These are phyloP conservation scores for Timema cristinae DNA, from an alignment of 2,888 invertebrate species.

Conservation along the genomic window DNA sequence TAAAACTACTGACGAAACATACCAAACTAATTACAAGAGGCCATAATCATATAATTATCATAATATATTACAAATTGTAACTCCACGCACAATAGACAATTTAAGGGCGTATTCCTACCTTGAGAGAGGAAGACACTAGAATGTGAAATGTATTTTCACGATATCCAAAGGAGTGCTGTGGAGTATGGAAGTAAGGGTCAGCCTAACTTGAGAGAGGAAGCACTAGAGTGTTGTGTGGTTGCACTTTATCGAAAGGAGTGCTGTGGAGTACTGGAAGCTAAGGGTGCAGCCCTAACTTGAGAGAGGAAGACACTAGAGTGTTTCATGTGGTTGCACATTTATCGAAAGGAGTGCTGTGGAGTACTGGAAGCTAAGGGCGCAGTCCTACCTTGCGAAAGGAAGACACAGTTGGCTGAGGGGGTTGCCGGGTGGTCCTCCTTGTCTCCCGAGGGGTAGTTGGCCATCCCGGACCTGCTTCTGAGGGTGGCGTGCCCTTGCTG, in stretches of 20 bases:
- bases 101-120: not conserved
- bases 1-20: not conserved
- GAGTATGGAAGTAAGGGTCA: not conserved
- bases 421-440: constrained; percentile 19
- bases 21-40: not conserved
- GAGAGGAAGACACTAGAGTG: not conserved
- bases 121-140: constrained; percentile 7
- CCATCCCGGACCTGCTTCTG: constrained; percentile 17
- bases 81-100: not conserved
- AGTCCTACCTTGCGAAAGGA: constrained; percentile 30
- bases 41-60: not conserved
- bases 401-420: constrained; percentile 25
- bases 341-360: not conserved
- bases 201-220: not conserved
- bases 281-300: not conserved
- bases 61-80: not conserved
- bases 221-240: not conserved
- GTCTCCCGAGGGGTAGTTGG: constrained; percentile 23
- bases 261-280: not conserved
- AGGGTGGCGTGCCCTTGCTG: constrained; percentile 23
- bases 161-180: not conserved
- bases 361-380: not conserved
- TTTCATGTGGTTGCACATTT: not conserved
- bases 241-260: not conserved
- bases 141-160: not conserved